Evolutionary conservation across 2,888 invertebrate genomes (phyloP).

Genomic region (Drosophila phalerata): DNA sequence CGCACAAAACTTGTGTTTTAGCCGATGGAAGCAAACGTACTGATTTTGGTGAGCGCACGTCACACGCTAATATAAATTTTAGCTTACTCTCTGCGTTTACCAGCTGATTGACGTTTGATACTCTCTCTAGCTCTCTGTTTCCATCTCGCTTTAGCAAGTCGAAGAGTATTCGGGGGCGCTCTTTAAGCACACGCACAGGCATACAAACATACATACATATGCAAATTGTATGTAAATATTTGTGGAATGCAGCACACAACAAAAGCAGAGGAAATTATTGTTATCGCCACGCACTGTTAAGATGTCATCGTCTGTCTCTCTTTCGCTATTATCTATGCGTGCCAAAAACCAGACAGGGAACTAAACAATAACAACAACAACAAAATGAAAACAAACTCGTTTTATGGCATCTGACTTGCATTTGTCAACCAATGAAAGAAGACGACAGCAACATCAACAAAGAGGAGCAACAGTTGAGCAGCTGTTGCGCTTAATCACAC

Average conservation of each 20-base stretch:
- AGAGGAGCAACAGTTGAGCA: conserved; percentile 43
- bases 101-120: conserved; percentile 53
- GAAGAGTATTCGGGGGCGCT: conserved; percentile 44
- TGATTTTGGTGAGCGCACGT: conserved; percentile 70
- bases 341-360: conserved; percentile 8
- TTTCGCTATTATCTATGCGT: not conserved
- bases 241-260: conserved; percentile 34
- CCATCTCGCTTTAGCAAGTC: conserved; percentile 16
- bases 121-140: conserved; percentile 32
- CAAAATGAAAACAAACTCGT: conserved; percentile 11
- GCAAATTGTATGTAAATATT: conserved; percentile 28
- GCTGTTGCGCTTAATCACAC: conserved; percentile 40
- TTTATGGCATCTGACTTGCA: conserved; percentile 29
- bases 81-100: conserved; percentile 41
- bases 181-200: conserved; percentile 39
- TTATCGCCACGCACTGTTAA: conserved; percentile 37
- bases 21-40: conserved; percentile 68
- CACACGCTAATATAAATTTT: conserved; percentile 73
- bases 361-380: conserved; percentile 8
- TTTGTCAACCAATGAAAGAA: conserved; percentile 1
- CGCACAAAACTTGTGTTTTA: conserved; percentile 54
- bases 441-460: conserved; percentile 41
- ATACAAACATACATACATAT: conserved; percentile 28
- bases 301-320: conserved; percentile 1
- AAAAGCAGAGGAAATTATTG: conserved; percentile 24